Conservation (phyloP, 2,888 invertebrate genomes). For the Beris chalybata region DNA sequence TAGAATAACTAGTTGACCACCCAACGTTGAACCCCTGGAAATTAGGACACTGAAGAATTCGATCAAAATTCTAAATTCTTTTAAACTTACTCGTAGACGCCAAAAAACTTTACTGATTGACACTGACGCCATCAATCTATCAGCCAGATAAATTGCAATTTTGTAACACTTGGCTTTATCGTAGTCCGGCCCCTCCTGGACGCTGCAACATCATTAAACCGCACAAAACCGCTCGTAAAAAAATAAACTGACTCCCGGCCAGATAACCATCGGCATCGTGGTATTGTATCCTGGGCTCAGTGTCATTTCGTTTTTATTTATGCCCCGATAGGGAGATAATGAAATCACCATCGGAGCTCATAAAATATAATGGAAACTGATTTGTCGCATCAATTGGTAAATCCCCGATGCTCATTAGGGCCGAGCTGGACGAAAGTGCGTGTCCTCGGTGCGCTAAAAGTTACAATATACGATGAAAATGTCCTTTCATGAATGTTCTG, state of each 20-base stretch:
- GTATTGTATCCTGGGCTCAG: conserved; percentile 9
- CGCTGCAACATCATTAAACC: conserved; percentile 29
- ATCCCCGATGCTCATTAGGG: conserved; percentile 33
- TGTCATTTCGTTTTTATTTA: conserved; percentile 32
- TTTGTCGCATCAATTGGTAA: conserved; percentile 36
- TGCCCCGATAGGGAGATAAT: conserved; percentile 31
- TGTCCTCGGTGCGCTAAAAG: background rate
- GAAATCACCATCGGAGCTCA: conserved; percentile 33
- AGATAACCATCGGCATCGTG: conserved; percentile 13
- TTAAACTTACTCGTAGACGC: no score
- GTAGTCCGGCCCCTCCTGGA: background rate
- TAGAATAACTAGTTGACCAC: no score
- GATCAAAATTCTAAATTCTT: no score
- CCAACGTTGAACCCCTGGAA: no score
- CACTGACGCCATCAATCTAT: background rate
- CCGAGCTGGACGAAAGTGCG: background rate
- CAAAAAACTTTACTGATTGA: no score
- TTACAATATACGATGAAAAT: background rate
- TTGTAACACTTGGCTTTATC: conserved; percentile 29
- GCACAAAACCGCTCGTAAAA: conserved; percentile 18
- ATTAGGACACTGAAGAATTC: no score
- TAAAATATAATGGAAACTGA: conserved; percentile 35
- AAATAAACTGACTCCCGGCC: conserved; percentile 6
- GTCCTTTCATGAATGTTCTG: background rate
- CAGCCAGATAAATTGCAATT: conserved; percentile 15